These are phyloP conservation scores for Chironomus striatipennis DNA, from an alignment of 1,140 invertebrate genomes.

Conservation along the genomic window DNA sequence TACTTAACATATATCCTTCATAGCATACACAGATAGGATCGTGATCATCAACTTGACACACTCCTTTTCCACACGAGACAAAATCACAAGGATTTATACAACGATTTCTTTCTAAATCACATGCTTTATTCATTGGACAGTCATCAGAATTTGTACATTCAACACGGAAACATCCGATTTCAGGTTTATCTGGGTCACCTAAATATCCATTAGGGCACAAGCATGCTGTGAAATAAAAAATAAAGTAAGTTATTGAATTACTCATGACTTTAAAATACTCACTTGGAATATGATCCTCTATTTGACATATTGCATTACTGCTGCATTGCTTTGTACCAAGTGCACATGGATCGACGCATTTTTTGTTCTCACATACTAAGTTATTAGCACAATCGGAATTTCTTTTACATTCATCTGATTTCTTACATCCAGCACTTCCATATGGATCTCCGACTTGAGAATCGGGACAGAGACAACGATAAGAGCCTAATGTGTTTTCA, in stretches of 20 bases:
- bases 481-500: constrained; percentile 70
- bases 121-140: constrained; percentile 64
- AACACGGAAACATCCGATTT: constrained; percentile 70
- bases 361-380: constrained; percentile 59
- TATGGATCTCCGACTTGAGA: constrained; percentile 73
- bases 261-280: not conserved
- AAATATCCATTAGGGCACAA: constrained; percentile 67
- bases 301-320: constrained; percentile 59
- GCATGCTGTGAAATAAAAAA: constrained; percentile 41
- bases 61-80: constrained; percentile 63
- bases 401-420: constrained; percentile 59
- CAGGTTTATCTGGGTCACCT: constrained; percentile 64
- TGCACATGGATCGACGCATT: constrained; percentile 66
- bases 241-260: not conserved
- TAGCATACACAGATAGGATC: constrained; percentile 62
- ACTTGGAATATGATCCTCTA: constrained; percentile 56
- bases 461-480: constrained; percentile 64
- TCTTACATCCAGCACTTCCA: constrained; percentile 56
- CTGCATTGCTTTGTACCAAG: constrained; percentile 53
- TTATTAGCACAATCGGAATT: constrained; percentile 61
- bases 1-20: constrained; percentile 57
- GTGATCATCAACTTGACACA: constrained; percentile 60
- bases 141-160: constrained; percentile 70
- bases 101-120: constrained; percentile 63
- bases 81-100: constrained; percentile 72